Evolutionary conservation across 2,888 invertebrate genomes (phyloP), one percentile per base, ranked within the genome.

Genomic region (Tetranychus truncatus): DNA sequence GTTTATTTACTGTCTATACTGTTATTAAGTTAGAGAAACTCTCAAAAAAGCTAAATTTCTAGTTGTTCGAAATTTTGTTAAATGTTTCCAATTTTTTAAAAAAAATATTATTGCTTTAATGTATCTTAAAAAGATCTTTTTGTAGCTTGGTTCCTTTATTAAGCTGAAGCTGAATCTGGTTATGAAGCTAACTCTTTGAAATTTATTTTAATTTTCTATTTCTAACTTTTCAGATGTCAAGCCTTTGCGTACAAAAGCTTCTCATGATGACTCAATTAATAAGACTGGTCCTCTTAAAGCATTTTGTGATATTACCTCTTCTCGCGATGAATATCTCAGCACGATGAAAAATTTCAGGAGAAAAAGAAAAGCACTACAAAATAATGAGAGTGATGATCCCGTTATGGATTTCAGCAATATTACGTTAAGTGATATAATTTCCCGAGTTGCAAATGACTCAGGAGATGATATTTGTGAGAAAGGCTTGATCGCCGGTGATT

Each of bases 301-400:
- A 5, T 18, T 6, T 21, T 18, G 8, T 21, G 20, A 67, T 21
- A 21, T 67, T 8, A 67, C 24, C 24, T 67, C 20, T 21, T 67
- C 24, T 67, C 44, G 34, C 11, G 72, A 34, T 18, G 72, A 72
- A 45, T 72, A 72, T 15, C 11, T 72, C 11, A 72, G 34, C 18
- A 44, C 44, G 72, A 8, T 72, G 72, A 72, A 45, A 45, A 72
- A 72, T 6, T 45, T 45, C 34, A 34, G 45, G 6, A 20, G 72
- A 78, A 72, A 72, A 34, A 72, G 72, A 34, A 72, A 34, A 71
- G 71, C 24, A 21, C 24, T 71, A 1, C 15, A n/a, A 21, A 24
- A 72, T 24, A 44, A 72, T 45, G 44, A 11, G 44, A n/a, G 44
- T 72, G 34, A 69, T 69, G 87, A 90, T 82, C 83, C 87, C 67